A percentile compares a stretch with the other conserved stretches of the same genome.
phyloP scores from a whole-genome alignment of 2,888 invertebrate genomes.

The Notodonta dromedarius region DNA sequence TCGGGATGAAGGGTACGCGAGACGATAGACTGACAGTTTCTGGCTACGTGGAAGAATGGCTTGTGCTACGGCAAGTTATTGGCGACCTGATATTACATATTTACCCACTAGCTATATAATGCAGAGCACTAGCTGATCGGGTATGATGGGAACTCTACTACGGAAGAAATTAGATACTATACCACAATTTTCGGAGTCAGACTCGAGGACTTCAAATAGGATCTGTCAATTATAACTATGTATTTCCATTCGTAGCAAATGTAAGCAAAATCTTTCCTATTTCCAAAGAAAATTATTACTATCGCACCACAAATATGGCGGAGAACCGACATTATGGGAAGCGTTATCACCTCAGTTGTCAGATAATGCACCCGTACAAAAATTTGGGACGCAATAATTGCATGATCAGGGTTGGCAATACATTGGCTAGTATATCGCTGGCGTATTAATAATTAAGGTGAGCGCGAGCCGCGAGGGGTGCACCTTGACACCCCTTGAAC shows the following conservation, averaged over 20 bases:
- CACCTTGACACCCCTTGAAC: constrained; percentile 61
- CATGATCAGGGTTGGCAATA: constrained; percentile 21
- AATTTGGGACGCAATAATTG: constrained; percentile 10
- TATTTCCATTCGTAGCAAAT: too few species aligned
- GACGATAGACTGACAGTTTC: constrained; percentile 8
- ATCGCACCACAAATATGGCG: too few species aligned
- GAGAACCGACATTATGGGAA: background rate
- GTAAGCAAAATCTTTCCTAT: too few species aligned
- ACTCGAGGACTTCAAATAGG: too few species aligned
- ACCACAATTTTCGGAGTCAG: too few species aligned
- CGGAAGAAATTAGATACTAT: too few species aligned
- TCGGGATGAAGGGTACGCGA: constrained; percentile 12
- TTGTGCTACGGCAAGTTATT: background rate
- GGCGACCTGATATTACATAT: too few species aligned
- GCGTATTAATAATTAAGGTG: constrained; percentile 58
- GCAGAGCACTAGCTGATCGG: too few species aligned
- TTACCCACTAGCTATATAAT: too few species aligned
- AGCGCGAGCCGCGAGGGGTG: constrained; percentile 38
- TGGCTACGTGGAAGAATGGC: constrained; percentile 7
- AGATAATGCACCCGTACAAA: background rate
- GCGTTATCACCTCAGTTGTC: background rate
- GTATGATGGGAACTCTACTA: too few species aligned
- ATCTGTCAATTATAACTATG: too few species aligned
- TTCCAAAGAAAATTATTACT: too few species aligned
- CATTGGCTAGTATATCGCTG: constrained; percentile 37